Conservation (phyloP, 2,113 vertebrate species). For the Misgurnus anguillicaudatus region DNA sequence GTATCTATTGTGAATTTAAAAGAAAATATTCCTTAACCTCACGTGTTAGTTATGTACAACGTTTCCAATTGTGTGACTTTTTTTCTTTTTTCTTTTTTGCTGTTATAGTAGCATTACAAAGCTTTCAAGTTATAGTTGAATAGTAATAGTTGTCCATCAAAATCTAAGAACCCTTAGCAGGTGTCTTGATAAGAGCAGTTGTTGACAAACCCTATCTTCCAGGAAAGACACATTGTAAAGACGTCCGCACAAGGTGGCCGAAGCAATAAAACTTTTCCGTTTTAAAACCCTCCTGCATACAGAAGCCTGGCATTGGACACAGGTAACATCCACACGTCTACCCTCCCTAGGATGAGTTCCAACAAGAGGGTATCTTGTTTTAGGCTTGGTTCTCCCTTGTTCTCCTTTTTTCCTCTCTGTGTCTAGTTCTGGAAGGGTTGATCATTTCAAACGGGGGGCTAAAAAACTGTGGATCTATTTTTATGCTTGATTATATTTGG, state of each 20-base stretch:
- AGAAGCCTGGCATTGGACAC: background rate
- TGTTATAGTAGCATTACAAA: no score
- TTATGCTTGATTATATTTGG: constrained; percentile 58
- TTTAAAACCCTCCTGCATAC: constrained; percentile 2
- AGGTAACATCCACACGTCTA: constrained; percentile 18
- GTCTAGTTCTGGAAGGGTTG: constrained; percentile 17
- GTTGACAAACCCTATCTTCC: constrained; percentile 64
- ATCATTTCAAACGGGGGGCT: constrained; percentile 39
- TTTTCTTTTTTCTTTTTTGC: no score
- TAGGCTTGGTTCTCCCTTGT: background rate
- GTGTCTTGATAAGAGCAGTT: constrained; percentile 1
- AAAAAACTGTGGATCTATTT: constrained; percentile 58
- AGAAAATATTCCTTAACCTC: no score
- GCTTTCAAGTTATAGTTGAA: no score
- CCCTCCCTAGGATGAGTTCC: background rate
- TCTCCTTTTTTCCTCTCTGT: background rate
- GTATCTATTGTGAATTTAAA: no score
- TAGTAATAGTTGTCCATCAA: no score
- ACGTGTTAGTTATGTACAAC: no score
- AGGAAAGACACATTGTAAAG: constrained; percentile 68
- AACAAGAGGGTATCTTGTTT: background rate
- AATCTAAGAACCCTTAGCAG: constrained; percentile 11
- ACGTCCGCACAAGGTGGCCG: background rate
- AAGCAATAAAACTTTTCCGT: constrained; percentile 20
- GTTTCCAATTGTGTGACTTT: no score